Percentiles rank a stretch among this genome's conserved stretches.
Evolutionary conservation across 2,888 invertebrate genomes (phyloP).

Genomic region (Pterobdella sp.): DNA sequence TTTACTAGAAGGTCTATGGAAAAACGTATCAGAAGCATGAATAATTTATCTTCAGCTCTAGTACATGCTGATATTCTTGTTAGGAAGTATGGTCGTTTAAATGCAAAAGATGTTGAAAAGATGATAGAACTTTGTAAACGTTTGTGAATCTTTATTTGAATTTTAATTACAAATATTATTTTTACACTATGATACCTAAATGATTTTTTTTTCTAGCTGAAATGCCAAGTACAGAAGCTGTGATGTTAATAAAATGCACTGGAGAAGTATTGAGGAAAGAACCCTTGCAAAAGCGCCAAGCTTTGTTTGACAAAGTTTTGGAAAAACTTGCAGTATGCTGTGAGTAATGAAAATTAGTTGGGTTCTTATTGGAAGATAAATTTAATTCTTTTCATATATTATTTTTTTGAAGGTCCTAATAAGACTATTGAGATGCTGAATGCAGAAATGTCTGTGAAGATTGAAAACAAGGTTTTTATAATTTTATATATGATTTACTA

Average conservation of each 20-base stretch:
- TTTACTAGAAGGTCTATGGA: no score
- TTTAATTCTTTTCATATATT: background rate
- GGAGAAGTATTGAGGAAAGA: background rate
- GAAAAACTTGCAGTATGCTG: background rate
- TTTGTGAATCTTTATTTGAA: background rate
- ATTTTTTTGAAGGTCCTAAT: background rate
- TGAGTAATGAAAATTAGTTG: no score
- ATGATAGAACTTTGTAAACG: background rate
- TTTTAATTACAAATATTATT: background rate
- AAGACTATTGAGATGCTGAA: background rate
- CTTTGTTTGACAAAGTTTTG: background rate
- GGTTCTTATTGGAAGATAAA: background rate
- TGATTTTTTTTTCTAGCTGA: no score
- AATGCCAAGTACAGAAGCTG: background rate
- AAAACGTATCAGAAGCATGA: no score
- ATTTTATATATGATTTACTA: no score
- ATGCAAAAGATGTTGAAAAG: background rate
- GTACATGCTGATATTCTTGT: background rate
- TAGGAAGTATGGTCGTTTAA: background rate
- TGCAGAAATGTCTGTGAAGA: background rate
- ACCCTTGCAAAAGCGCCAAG: background rate
- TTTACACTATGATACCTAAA: background rate
- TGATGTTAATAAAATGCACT: background rate
- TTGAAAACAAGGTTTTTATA: background rate
- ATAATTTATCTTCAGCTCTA: background rate